phyloP scores from a whole-genome alignment of 2,888 invertebrate species.

The Polyommatus iphigenia region DNA sequence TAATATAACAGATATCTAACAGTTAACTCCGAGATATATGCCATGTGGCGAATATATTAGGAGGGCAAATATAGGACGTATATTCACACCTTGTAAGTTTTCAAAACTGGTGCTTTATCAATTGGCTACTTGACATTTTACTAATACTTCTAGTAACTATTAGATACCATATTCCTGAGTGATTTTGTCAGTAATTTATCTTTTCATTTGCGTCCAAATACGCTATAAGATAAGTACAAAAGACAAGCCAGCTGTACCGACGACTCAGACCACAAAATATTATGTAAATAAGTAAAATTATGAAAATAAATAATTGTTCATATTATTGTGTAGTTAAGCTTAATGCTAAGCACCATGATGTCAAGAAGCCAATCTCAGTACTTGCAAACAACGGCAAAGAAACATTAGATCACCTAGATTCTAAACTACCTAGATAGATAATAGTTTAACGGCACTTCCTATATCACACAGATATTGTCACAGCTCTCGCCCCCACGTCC shows the following conservation, averaged over 20 bases:
- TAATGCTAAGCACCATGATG: neutral
- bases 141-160: neutral
- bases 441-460: slow-evolving; percentile 7
- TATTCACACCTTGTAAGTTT: slow-evolving; percentile 5
- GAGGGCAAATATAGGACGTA: slow-evolving; percentile 8
- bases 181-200: too few species aligned
- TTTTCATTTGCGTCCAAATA: too few species aligned
- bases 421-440: slow-evolving; percentile 3
- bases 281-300: neutral
- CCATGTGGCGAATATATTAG: neutral
- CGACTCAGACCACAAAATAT: too few species aligned
- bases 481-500: slow-evolving; percentile 28
- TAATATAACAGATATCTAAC: neutral
- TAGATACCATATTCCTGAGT: too few species aligned
- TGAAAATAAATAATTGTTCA: neutral
- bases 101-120: neutral
- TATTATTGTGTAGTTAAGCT: neutral
- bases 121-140: neutral
- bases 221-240: too few species aligned
- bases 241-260: too few species aligned
- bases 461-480: slow-evolving; percentile 37
- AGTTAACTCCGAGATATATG: slow-evolving; percentile 9
- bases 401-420: neutral
- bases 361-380: neutral
- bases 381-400: neutral